These are phyloP conservation scores for Antitype chi DNA, from an alignment of 2,888 invertebrate species.

Conservation along the genomic window DNA sequence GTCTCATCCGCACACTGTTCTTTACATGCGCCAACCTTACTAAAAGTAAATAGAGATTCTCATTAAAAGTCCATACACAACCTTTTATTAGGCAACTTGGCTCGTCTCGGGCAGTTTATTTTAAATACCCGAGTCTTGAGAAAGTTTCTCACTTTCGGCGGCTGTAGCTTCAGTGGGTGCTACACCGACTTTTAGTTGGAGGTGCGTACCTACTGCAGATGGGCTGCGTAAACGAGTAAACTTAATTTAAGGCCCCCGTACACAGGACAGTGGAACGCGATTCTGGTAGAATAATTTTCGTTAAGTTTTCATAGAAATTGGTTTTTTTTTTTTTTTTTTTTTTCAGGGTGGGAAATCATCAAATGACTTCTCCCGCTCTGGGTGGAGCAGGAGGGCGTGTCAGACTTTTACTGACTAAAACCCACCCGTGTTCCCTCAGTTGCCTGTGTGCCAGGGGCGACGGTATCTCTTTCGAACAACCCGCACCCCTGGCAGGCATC, in stretches of 20 bases:
- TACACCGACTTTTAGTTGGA: neutral
- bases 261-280: too few species aligned
- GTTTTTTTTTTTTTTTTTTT: too few species aligned
- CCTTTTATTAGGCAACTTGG: constrained; percentile 50
- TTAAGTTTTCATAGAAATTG: too few species aligned
- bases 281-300: too few species aligned
- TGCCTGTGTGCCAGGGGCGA: too few species aligned
- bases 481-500: too few species aligned
- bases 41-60: constrained; percentile 12
- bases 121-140: constrained; percentile 44
- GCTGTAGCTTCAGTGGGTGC: neutral
- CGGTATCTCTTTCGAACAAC: too few species aligned
- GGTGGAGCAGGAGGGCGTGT: too few species aligned
- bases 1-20: neutral
- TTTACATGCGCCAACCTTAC: neutral
- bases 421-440: too few species aligned
- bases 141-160: constrained; percentile 41
- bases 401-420: too few species aligned
- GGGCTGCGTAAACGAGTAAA: neutral
- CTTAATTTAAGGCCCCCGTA: neutral
- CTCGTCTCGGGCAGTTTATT: constrained; percentile 23
- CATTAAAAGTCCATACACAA: constrained; percentile 24
- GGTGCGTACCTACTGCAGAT: constrained; percentile 10
- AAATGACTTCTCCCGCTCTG: too few species aligned
- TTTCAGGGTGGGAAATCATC: too few species aligned